phyloP scores from a whole-genome alignment of 2,797 vertebrate genomes.

The Pygocentrus nattereri region DNA sequence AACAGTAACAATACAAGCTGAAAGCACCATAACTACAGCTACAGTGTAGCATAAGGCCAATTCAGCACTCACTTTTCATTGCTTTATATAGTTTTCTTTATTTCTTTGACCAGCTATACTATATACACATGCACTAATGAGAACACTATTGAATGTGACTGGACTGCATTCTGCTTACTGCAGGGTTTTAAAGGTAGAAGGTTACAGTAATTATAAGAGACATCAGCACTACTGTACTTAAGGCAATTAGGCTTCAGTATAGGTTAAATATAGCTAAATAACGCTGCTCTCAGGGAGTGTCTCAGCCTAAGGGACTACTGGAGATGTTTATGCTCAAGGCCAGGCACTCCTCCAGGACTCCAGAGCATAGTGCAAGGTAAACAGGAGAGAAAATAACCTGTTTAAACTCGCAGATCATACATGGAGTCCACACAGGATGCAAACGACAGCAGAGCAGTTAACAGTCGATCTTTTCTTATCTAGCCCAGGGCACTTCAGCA shows the following conservation, averaged over 20 bases:
- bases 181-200: conserved; percentile 25
- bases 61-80: background rate
- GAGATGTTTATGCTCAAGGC: conserved; percentile 29
- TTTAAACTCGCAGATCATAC: conserved; percentile 3
- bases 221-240: conserved; percentile 41
- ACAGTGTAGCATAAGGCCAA: background rate
- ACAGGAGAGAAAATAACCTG: conserved; percentile 11
- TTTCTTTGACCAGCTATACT: background rate
- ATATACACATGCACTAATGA: background rate
- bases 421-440: background rate
- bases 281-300: conserved; percentile 17
- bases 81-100: background rate
- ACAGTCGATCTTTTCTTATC: background rate
- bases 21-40: background rate
- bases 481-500: background rate
- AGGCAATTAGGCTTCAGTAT: conserved; percentile 32
- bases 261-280: conserved; percentile 38
- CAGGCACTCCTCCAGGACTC: conserved; percentile 33
- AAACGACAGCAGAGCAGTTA: background rate
- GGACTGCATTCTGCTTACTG: conserved; percentile 37
- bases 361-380: conserved; percentile 39
- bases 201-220: conserved; percentile 42
- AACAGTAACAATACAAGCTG: background rate
- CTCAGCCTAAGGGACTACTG: conserved; percentile 20
- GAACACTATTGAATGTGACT: background rate